Percentiles rank a stretch among this genome's conserved stretches.
phyloP scores from a whole-genome alignment of 2,888 invertebrate genomes.

The Tuta absoluta region DNA sequence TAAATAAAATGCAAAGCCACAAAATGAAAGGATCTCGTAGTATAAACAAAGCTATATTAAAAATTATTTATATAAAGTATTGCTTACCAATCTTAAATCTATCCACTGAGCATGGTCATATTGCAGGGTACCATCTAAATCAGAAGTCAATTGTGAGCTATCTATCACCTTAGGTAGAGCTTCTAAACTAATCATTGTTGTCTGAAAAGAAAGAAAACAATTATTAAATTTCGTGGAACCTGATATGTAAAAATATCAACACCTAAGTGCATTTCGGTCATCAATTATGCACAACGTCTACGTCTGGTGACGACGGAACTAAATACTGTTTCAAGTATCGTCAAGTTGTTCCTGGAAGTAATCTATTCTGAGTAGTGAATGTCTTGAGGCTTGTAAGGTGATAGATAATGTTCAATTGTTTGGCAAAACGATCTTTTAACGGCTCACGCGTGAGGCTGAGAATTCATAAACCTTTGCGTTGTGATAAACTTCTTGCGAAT shows the following conservation, averaged over 20 bases:
- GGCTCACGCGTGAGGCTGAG: too few relatives aligned
- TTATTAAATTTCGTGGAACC: constrained; percentile 1
- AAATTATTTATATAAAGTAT: background rate
- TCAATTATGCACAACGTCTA: too few relatives aligned
- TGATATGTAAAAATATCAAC: background rate
- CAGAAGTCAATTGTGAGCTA: constrained; percentile 93
- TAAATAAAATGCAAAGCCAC: background rate
- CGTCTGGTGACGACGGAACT: too few relatives aligned
- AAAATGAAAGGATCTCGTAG: too few relatives aligned
- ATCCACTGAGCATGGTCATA: constrained; percentile 99
- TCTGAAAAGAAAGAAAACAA: constrained; percentile 84
- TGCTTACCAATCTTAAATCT: constrained; percentile 88
- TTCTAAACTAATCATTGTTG: constrained; percentile 97
- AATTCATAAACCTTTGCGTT: too few relatives aligned
- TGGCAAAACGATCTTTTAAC: too few relatives aligned
- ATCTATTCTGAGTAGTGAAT: too few relatives aligned
- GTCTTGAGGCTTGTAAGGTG: too few relatives aligned
- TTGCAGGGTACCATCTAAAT: constrained; percentile 95
- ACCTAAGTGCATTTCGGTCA: background rate
- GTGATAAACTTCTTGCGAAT: too few relatives aligned
- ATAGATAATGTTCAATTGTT: too few relatives aligned
- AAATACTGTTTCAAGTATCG: too few relatives aligned
- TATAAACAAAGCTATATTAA: background rate
- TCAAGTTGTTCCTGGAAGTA: too few relatives aligned
- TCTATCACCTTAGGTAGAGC: constrained; percentile 96